These are phyloP conservation scores for Trichogramma dendrolimi DNA, from an alignment of 2,888 invertebrate genomes.

Conservation along the genomic window DNA sequence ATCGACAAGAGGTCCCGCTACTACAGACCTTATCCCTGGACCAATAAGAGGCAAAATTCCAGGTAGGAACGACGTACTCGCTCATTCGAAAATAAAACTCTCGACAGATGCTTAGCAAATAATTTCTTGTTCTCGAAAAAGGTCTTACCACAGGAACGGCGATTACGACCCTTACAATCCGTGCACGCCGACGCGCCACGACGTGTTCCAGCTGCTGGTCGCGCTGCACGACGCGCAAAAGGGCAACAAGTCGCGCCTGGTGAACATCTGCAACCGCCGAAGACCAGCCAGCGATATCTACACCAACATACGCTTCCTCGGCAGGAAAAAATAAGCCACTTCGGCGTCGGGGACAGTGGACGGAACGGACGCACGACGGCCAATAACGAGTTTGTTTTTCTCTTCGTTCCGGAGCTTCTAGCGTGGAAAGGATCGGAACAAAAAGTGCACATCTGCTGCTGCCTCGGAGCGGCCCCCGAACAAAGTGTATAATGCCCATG, in stretches of 20 bases:
- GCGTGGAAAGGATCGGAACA: no score
- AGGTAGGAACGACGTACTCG: conserved; percentile 37
- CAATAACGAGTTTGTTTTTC: no score
- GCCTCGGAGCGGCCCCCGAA: no score
- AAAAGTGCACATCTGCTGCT: no score
- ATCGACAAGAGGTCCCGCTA: conserved; percentile 56
- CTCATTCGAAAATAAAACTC: background rate
- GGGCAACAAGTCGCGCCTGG: conserved; percentile 55
- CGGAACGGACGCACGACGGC: no score
- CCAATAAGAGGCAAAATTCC: conserved; percentile 56
- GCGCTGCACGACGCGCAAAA: conserved; percentile 61
- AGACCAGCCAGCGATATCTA: conserved; percentile 60
- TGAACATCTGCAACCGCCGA: conserved; percentile 62
- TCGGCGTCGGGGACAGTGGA: no score
- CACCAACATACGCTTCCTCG: conserved; percentile 63
- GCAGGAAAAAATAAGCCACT: conserved; percentile 44
- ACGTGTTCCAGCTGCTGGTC: conserved; percentile 59
- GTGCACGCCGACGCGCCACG: conserved; percentile 62
- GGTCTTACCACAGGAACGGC: conserved; percentile 43
- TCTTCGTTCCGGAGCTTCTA: no score
- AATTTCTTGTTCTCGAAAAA: background rate
- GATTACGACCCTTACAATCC: conserved; percentile 59
- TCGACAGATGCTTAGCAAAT: background rate
- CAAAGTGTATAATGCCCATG: no score
- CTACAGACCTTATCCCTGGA: conserved; percentile 61